These are phyloP conservation scores for Orthonychiurus folsomi DNA, from an alignment of 2,888 invertebrate genomes.

Conservation along the genomic window DNA sequence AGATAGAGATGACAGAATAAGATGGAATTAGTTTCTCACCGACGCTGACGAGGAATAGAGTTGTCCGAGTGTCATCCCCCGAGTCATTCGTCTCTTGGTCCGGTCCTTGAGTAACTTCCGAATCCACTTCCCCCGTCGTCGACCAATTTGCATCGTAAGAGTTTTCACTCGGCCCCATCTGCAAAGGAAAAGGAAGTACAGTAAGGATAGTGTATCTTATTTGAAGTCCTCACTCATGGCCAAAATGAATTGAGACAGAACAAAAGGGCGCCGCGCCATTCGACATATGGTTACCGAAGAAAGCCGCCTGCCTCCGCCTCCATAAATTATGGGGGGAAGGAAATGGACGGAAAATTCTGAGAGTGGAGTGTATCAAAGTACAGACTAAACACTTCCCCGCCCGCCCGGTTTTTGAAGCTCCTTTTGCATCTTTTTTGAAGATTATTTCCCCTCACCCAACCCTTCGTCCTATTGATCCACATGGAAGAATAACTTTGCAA, in stretches of 20 bases:
- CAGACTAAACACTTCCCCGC: not conserved
- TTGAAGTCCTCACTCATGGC: not conserved
- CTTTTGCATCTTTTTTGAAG: too few relatives aligned
- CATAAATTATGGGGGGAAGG: not conserved
- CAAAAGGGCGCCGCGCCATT: not conserved
- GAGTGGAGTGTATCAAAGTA: not conserved
- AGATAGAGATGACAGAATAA: not conserved
- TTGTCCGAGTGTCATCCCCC: conserved; percentile 28
- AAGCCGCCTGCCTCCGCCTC: not conserved
- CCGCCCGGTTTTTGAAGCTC: too few relatives aligned
- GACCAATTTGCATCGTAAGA: conserved; percentile 17
- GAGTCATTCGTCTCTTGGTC: conserved; percentile 4
- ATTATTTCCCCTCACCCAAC: not conserved
- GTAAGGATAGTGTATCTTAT: not conserved
- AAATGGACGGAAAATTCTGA: not conserved
- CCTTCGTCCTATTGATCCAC: not conserved
- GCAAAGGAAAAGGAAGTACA: not conserved
- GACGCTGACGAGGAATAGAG: conserved; percentile 32
- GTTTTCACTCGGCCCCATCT: conserved; percentile 16
- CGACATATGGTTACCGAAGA: not conserved
- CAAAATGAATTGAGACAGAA: not conserved
- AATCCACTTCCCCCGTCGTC: not conserved
- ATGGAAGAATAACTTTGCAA: not conserved
- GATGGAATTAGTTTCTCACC: conserved; percentile 25
- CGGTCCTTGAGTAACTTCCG: not conserved